phyloP scores from a whole-genome alignment of 2,888 invertebrate species.

The Cheilosia vulpina region DNA sequence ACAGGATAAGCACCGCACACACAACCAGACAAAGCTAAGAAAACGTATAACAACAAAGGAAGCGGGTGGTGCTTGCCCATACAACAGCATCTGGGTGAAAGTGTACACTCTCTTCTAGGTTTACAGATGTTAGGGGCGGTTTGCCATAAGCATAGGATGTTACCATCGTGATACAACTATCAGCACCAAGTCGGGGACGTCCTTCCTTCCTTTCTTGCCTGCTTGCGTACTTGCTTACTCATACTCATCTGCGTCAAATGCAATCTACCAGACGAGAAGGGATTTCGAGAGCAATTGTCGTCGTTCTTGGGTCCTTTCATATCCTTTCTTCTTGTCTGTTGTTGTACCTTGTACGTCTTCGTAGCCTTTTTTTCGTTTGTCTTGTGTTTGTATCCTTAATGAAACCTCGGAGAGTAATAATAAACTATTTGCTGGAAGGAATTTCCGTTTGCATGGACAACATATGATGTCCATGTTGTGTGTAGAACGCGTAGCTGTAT shows the following conservation, averaged over 20 bases:
- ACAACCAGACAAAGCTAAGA: slow-evolving; percentile 33
- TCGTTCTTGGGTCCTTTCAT: slow-evolving; percentile 34
- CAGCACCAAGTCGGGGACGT: slow-evolving; percentile 35
- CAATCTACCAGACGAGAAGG: slow-evolving; percentile 49
- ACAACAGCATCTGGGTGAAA: slow-evolving; percentile 36
- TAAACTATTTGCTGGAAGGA: slow-evolving; percentile 58
- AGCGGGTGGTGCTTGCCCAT: neutral
- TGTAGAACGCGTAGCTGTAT: slow-evolving; percentile 30
- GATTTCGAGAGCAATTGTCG: slow-evolving; percentile 63
- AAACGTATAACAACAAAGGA: slow-evolving; percentile 40
- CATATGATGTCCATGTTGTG: slow-evolving; percentile 41
- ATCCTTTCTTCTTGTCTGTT: slow-evolving; percentile 19
- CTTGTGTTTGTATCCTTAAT: slow-evolving; percentile 52
- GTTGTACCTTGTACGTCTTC: neutral
- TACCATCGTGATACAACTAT: slow-evolving; percentile 50
- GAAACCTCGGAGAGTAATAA: slow-evolving; percentile 67
- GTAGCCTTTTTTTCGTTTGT: neutral
- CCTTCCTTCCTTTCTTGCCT: slow-evolving; percentile 30
- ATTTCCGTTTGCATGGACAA: slow-evolving; percentile 37
- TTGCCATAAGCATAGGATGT: slow-evolving; percentile 34
- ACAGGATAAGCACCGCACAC: slow-evolving; percentile 46
- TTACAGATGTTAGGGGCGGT: slow-evolving; percentile 38
- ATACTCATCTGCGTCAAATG: slow-evolving; percentile 38
- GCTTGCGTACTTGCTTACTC: slow-evolving; percentile 23
- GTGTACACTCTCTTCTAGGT: slow-evolving; percentile 12